Evolutionary conservation across 2,797 vertebrate genomes (phyloP).

Genomic region (Anabacerthia variegaticeps): DNA sequence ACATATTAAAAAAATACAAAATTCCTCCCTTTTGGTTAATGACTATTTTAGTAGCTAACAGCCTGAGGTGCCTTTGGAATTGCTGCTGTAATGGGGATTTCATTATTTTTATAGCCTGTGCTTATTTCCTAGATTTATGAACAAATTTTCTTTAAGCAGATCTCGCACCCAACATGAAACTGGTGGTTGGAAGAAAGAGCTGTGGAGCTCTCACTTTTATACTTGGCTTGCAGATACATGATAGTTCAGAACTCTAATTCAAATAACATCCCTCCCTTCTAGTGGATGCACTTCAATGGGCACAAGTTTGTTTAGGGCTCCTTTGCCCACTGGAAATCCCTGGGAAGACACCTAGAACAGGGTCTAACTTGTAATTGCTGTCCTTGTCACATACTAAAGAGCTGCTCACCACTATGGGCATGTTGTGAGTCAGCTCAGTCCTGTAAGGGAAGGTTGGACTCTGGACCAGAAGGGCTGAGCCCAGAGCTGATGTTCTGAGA

Average conservation of each 20-base stretch:
- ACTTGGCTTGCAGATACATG: background rate
- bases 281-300: background rate
- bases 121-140: conserved; percentile 63
- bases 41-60: conserved; percentile 27
- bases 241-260: background rate
- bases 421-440: background rate
- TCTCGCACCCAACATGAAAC: background rate
- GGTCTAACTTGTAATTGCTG: background rate
- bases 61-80: conserved; percentile 41
- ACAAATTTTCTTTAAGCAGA: conserved; percentile 17
- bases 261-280: background rate
- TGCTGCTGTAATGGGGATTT: conserved; percentile 46
- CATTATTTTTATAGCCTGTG: conserved; percentile 49
- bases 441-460: background rate
- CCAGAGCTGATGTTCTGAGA: background rate
- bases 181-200: background rate
- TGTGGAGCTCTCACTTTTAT: background rate
- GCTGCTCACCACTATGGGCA: background rate
- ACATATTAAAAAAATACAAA: background rate
- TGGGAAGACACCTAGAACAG: background rate
- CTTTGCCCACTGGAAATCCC: background rate
- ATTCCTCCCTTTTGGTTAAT: conserved; percentile 48
- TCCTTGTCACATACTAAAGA: background rate
- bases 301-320: background rate
- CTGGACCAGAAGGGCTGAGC: background rate